Conservation (phyloP, 1,140 invertebrate genomes). For the Trichonephila clavipes region DNA sequence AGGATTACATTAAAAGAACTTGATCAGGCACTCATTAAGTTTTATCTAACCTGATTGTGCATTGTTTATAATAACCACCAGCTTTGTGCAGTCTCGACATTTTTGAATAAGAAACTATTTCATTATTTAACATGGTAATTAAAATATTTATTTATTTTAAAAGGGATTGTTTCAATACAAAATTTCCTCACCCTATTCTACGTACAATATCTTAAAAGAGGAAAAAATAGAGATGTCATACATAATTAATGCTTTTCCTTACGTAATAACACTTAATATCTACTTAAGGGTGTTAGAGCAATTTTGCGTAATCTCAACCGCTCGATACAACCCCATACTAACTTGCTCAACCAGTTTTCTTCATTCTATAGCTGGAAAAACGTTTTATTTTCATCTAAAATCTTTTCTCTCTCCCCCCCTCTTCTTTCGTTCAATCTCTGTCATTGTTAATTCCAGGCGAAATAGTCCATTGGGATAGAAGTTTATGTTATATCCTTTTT, state of each 20-base stretch:
- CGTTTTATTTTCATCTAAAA: neutral
- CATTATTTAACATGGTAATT: too few species aligned
- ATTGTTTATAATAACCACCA: too few species aligned
- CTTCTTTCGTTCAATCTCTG: neutral
- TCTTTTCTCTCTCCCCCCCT: neutral
- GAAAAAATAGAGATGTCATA: neutral
- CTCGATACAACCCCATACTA: too few species aligned
- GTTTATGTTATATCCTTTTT: conserved; percentile 4
- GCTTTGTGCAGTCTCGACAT: too few species aligned
- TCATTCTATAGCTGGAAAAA: neutral
- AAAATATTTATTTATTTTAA: too few species aligned
- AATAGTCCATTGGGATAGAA: conserved; percentile 11
- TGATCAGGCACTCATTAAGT: too few species aligned
- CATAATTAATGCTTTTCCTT: neutral
- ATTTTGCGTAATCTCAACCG: neutral
- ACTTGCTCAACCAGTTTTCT: conserved; percentile 10
- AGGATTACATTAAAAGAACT: too few species aligned
- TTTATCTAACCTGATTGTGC: too few species aligned
- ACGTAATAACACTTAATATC: neutral
- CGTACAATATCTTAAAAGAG: too few species aligned
- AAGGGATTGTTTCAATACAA: too few species aligned
- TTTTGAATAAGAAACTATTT: too few species aligned
- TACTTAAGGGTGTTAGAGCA: neutral
- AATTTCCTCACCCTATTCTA: too few species aligned
- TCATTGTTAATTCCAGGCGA: neutral